Evolutionary conservation across 2,113 vertebrate genomes (phyloP), one percentile per base, ranked within the genome.

Genomic region (Recurvirostra avosetta): DNA sequence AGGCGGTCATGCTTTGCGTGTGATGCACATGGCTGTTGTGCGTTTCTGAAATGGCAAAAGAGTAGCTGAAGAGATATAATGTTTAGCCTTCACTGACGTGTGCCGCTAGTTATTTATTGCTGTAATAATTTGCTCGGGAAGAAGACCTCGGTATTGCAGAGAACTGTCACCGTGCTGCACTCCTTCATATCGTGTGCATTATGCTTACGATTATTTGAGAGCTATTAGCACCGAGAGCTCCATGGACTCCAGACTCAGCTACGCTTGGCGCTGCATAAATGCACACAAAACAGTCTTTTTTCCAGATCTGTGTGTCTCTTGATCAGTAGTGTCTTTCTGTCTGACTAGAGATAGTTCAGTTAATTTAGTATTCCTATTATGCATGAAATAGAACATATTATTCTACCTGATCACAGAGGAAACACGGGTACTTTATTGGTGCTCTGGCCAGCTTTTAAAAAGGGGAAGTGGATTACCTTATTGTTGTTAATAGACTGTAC

Each of bases 221-320:
- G 56, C 59, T 20, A 0, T 3, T 32, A 4, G 74, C 8, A 5
- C 16, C 50, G 81, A 5, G 50, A 82, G 20, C 17, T 8, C 11
- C 32, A 0, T 3, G 21, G 65, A 12, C 8, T 5, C 8, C 1
- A 2, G 74, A 5, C 53, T 59, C 0, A 0, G 38, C 79, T 56
- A 1, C 4, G 13, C 73, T 58, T 13, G 18, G 50, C 0, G 2
- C 75, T 61, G 50, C 23, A 11, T 10, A 9, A 70, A 7, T 4
- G 47, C 82, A 4, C 82, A 12, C 72, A 29, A 11, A 86, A 9
- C 0, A 1, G 10, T 21, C 53, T n/a, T 41, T 41, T 34, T 63
- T 38, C 41, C 79, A 55, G 26, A 7, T 11, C 65, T 11, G 26
- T 9, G 22, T 53, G 32, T 43, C 41, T 59, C 87, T 62, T 18